phyloP scores from a whole-genome alignment of 2,113 vertebrate species.

The Oryzias woworae region DNA sequence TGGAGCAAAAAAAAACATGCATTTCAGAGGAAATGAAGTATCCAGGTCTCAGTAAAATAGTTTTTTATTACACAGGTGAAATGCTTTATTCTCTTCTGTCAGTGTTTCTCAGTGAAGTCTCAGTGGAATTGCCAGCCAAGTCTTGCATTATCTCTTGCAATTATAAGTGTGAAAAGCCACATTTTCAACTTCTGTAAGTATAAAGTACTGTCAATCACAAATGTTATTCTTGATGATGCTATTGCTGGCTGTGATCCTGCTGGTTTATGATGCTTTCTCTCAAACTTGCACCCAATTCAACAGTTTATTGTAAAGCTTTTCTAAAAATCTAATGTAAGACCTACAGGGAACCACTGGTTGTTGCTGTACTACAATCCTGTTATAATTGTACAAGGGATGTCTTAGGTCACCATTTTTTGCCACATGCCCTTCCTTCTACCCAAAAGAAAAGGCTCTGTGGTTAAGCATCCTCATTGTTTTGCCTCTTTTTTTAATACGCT shows the following conservation, averaged over 20 bases:
- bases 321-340: neutral
- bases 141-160: constrained; percentile 13
- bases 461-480: too few species aligned
- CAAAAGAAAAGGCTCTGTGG: too few species aligned
- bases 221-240: neutral
- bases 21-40: constrained; percentile 30
- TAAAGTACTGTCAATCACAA: constrained; percentile 12
- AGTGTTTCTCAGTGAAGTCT: constrained; percentile 9
- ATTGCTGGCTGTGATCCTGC: too few species aligned
- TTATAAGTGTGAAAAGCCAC: constrained; percentile 4
- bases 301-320: neutral
- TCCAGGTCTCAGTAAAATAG: constrained; percentile 4
- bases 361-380: neutral
- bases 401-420: too few species aligned
- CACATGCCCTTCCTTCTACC: too few species aligned
- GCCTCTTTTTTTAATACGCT: too few species aligned
- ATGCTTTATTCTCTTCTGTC: neutral
- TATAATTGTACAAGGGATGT: neutral
- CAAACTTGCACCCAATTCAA: neutral
- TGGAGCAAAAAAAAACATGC: constrained; percentile 19
- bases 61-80: neutral
- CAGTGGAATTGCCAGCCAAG: constrained; percentile 22
- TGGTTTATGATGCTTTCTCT: neutral
- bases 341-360: neutral
- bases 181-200: constrained; percentile 16